Evolutionary conservation across 2,113 vertebrate genomes (phyloP), one percentile per base, ranked within the genome.

Genomic region (Prinia subflava): DNA sequence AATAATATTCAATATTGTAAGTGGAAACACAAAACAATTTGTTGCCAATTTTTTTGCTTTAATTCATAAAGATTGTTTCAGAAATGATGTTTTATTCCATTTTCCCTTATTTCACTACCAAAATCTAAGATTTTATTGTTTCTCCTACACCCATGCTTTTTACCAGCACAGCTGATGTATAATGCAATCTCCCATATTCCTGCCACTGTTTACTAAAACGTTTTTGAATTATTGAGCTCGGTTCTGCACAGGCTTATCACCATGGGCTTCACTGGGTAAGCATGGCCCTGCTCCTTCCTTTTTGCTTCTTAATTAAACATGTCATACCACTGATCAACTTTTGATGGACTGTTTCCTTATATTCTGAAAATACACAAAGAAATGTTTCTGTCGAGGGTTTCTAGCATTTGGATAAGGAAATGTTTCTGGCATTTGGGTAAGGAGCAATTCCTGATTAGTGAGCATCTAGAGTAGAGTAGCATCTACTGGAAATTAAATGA

Each of bases 401-500:
- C 35, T 60, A 24, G 16, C 24, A 60, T 60, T 59, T 59, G 52
- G 87, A 73, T 65, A 85, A 78, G 89, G 41, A 84, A 56, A n/a
- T 56, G 55, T 56, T 56, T 60, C 57, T 60, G 57, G 59, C 35
- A 19, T 37, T 39, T 62, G 55, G 88, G 78, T 65, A 82, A 78
- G 89, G 41, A 85, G 52, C 3, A 22, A 69, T 62, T 74, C 41
- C 63, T 30, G 65, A 73, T 74, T 50, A 78, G 67, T 5, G 2
- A 80, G 47, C 67, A 50, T 89, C 80, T 83, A 81, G 89, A 74
- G 59, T 60, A 91, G 53, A 86, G 57, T 69, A 88, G 82, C 75
- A 87, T 87, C 50, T 93, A 89, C 95, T 92, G 91, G 86, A 78
- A 81, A 68, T 63, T 24, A 49, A 90, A 67, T 10, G 60, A 70